Evolutionary conservation across 1,140 invertebrate species (phyloP), one percentile per base, ranked within the genome.

Genomic region (Drosophila novamexicana): DNA sequence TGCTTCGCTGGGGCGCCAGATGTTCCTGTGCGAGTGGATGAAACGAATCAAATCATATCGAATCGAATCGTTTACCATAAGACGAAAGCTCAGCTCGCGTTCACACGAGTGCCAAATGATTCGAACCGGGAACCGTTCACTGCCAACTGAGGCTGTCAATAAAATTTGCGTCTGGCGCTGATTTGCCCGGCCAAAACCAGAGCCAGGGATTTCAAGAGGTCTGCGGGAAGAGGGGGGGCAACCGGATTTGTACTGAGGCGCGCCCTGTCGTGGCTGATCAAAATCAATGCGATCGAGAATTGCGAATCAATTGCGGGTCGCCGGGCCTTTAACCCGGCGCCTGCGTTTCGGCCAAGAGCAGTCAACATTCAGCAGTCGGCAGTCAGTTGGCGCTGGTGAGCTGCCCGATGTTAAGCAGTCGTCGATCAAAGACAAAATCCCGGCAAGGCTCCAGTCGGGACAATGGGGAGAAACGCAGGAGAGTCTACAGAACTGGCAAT

Each of bases 401-500:
- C 22, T 29, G 54, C 54, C 62, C 66, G 77, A 69, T 81, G 77
- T 81, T 86, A 73, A 79, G 77, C 83, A 77, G 81, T 85, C 77
- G 83, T 86, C 83, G 83, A 86, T 86, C 83, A 86, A 86, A 86
- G 83, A 82, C 84, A 79, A 86, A 79, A 76, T 77, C 83, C 72
- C 83, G 83, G 74, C 75, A 75, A 6, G 57, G 39, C 52, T 29
- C 14, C 32, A 53, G 40, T 37, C 12, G 8, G 59, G 63, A 69
- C 57, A 59, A 59, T 68, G 66, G 39, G 53, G 22, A 22, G 18
- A 37, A 53, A 14, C 34, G 36, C 14, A 9, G n/a, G n/a, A 44
- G 8, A 29, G 5, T 29, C 22, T 29, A 29, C 22, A n/a, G 7
- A 5, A 59, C 42, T 44, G 22, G 32, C 14, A 40, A 40, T 37